Conservation (phyloP, 2,113 vertebrate genomes). For the Piaya cayana region DNA sequence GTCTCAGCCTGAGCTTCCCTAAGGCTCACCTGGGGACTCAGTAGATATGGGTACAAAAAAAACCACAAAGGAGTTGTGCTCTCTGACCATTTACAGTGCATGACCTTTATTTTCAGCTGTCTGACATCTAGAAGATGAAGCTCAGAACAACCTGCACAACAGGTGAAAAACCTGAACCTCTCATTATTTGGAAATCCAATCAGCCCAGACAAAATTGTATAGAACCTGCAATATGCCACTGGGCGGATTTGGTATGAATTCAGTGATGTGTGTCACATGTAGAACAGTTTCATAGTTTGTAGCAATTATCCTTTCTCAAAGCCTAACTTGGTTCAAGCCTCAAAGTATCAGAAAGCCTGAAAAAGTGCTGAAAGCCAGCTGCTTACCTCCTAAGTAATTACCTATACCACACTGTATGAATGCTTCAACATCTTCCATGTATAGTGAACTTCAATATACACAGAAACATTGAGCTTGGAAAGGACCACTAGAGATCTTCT, state of each 20-base stretch:
- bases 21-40: background rate
- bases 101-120: background rate
- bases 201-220: background rate
- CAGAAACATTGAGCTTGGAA: background rate
- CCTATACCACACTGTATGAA: background rate
- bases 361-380: background rate
- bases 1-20: background rate
- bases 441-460: background rate
- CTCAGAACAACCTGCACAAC: background rate
- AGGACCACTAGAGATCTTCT: background rate
- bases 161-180: background rate
- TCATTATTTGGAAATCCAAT: background rate
- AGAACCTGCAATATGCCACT: background rate
- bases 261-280: accelerated
- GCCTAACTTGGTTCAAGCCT: background rate
- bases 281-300: background rate
- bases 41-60: background rate
- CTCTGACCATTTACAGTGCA: background rate
- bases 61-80: background rate
- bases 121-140: background rate
- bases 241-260: background rate
- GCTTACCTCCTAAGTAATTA: background rate
- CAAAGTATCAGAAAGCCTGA: background rate
- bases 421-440: background rate
- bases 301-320: background rate